Conservation (phyloP, 1,140 invertebrate species). For the Heliconius congener region DNA sequence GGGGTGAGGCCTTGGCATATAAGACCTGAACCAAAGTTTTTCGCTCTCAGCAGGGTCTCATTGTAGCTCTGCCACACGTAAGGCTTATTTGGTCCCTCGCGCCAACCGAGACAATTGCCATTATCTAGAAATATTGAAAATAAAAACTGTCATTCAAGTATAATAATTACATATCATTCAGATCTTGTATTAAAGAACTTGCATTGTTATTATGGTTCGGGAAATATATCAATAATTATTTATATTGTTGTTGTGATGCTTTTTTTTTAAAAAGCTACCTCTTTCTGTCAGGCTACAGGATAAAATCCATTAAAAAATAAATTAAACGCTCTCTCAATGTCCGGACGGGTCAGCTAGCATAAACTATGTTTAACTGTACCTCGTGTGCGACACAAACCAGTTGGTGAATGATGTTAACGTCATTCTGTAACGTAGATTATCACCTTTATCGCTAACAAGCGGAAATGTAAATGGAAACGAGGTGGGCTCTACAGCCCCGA, state of each 20-base stretch:
- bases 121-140: conserved; percentile 85
- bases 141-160: conserved; percentile 32
- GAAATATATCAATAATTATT: neutral
- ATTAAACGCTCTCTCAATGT: conserved; percentile 47
- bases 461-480: conserved; percentile 62
- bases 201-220: neutral
- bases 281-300: too few species aligned
- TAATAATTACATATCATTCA: conserved; percentile 15
- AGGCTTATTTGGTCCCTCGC: conserved; percentile 89
- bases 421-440: conserved; percentile 69
- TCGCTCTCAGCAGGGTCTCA: conserved; percentile 93
- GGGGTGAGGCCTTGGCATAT: conserved; percentile 89
- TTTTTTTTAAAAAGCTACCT: neutral
- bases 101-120: conserved; percentile 95
- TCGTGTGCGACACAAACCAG: conserved; percentile 48
- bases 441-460: conserved; percentile 66
- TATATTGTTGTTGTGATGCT: neutral
- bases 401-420: conserved; percentile 55
- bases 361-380: conserved; percentile 66
- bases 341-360: conserved; percentile 55
- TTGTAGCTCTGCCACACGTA: conserved; percentile 97
- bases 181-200: neutral
- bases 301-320: neutral
- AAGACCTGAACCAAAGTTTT: conserved; percentile 95
- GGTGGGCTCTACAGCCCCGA: conserved; percentile 55